These are phyloP conservation scores for Eupithecia insigniata DNA, from an alignment of 2,888 invertebrate genomes.

Conservation along the genomic window DNA sequence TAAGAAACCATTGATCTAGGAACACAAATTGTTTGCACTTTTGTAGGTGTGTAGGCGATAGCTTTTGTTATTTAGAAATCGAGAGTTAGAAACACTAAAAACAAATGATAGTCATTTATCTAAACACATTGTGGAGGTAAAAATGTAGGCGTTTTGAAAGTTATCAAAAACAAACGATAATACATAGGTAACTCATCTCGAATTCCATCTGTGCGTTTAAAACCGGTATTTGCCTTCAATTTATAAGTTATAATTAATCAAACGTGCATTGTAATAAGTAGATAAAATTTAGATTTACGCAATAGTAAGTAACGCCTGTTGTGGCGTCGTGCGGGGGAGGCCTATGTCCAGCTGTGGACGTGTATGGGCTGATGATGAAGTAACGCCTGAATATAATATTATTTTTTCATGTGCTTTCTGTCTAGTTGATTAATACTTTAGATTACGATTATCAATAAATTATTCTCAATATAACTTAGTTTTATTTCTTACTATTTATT, in stretches of 20 bases:
- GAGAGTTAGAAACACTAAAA: background rate
- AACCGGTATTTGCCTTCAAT: background rate
- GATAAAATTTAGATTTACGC: background rate
- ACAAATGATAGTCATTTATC: slow-evolving; percentile 3
- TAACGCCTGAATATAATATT: too few relatives aligned
- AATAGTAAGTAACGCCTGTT: background rate
- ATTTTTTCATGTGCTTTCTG: background rate
- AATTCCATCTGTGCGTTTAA: background rate
- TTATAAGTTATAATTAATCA: background rate
- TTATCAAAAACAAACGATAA: background rate
- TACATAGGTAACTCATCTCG: background rate
- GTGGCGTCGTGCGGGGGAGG: too few relatives aligned
- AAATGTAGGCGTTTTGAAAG: background rate
- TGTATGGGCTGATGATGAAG: too few relatives aligned
- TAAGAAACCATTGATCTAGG: background rate
- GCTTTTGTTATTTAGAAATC: slow-evolving; percentile 10
- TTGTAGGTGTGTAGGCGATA: slow-evolving; percentile 6
- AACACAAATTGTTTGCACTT: slow-evolving; percentile 10
- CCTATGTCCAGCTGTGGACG: too few relatives aligned
- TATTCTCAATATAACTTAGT: background rate
- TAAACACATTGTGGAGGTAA: background rate
- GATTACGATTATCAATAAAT: slow-evolving; percentile 2
- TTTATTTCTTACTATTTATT: background rate
- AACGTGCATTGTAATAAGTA: background rate
- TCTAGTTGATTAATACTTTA: background rate